Conservation (phyloP, 2,797 vertebrate species). For the Sebastes glaucus region DNA sequence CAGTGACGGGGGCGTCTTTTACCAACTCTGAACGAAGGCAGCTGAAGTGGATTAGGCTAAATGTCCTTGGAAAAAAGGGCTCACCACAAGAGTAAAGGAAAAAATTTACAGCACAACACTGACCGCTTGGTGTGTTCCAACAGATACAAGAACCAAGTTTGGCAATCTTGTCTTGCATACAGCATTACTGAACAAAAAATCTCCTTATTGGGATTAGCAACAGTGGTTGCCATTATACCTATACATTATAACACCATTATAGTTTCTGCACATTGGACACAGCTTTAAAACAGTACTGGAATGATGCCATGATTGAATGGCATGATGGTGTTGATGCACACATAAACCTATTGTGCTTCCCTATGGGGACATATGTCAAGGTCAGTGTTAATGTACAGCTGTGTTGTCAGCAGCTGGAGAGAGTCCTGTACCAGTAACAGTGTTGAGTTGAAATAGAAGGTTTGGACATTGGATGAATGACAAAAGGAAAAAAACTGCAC, state of each 20-base stretch:
- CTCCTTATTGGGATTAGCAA: neutral
- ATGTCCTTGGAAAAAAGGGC: conserved; percentile 83
- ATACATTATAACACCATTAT: neutral
- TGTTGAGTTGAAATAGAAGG: neutral
- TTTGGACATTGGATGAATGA: neutral
- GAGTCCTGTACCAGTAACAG: neutral
- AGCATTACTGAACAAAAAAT: conserved; percentile 4
- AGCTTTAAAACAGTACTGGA: neutral
- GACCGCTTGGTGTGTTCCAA: conserved; percentile 76
- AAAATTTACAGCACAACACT: conserved; percentile 78
- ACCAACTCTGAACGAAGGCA: conserved; percentile 82
- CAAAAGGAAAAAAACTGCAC: neutral
- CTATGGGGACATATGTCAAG: conserved; percentile 63
- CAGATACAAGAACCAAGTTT: conserved; percentile 64
- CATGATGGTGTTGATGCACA: neutral
- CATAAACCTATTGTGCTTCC: conserved; percentile 60
- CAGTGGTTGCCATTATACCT: neutral
- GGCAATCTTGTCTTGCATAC: conserved; percentile 52
- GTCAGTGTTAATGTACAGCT: conserved; percentile 57
- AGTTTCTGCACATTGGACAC: neutral
- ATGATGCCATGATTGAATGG: neutral
- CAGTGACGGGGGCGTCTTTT: conserved; percentile 75
- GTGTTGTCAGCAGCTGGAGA: conserved; percentile 44
- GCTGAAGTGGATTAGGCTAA: conserved; percentile 85
- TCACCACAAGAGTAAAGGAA: conserved; percentile 81